These are phyloP conservation scores for Trypoxylus dichotomus DNA, from an alignment of 1,140 invertebrate species.

Conservation along the genomic window DNA sequence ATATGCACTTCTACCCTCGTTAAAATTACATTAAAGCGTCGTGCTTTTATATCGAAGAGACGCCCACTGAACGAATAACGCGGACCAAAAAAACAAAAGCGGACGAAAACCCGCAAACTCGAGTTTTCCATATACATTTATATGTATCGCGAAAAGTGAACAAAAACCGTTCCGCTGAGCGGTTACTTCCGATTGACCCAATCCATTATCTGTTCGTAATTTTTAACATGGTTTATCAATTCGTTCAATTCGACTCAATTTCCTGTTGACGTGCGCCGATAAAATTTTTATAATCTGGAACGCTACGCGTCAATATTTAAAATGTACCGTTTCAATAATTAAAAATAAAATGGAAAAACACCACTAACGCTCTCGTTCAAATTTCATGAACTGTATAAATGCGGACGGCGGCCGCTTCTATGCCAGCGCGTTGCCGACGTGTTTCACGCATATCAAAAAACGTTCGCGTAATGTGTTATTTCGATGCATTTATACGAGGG, in stretches of 20 bases:
- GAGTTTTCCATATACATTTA: background rate
- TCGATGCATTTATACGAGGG: constrained; percentile 43
- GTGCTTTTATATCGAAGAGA: constrained; percentile 40
- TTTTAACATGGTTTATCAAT: constrained; percentile 48
- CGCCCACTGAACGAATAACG: constrained; percentile 15
- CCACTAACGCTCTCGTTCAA: constrained; percentile 11
- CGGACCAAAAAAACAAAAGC: constrained; percentile 33
- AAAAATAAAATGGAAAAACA: constrained; percentile 39
- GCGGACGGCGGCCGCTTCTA: background rate
- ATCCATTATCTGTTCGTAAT: constrained; percentile 42
- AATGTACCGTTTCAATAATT: constrained; percentile 37
- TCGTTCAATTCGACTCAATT: constrained; percentile 42
- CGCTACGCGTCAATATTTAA: constrained; percentile 25
- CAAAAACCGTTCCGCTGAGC: background rate
- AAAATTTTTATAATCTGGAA: constrained; percentile 36
- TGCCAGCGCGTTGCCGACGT: constrained; percentile 33
- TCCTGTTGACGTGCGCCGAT: constrained; percentile 40
- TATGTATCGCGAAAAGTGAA: background rate
- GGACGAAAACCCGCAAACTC: no score
- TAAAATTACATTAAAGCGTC: constrained; percentile 50
- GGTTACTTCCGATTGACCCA: constrained; percentile 38
- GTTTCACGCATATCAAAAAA: constrained; percentile 31
- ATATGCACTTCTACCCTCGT: constrained; percentile 46
- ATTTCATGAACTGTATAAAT: constrained; percentile 34
- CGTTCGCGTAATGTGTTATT: constrained; percentile 39